These are phyloP conservation scores for Naja naja DNA, from an alignment of 2,113 vertebrate species.

Conservation along the genomic window DNA sequence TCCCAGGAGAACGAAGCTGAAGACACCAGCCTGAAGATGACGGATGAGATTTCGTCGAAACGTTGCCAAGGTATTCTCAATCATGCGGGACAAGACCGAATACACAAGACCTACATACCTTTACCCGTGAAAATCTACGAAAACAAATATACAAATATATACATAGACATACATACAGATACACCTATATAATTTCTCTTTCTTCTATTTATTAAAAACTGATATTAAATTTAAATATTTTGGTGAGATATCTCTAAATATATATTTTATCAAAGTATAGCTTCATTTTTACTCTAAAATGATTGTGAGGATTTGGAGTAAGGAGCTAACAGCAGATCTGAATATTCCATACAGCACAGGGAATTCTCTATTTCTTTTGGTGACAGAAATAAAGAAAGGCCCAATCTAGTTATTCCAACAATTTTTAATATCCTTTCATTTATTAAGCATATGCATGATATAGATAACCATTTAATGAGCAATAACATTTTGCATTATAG, in stretches of 20 bases:
- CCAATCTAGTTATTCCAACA: slow-evolving; percentile 2
- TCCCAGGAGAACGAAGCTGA: too few species aligned
- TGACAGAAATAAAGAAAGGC: slow-evolving; percentile 21
- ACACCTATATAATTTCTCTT: not conserved
- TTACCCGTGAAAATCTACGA: too few species aligned
- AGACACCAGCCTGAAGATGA: too few species aligned
- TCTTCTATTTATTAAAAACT: not conserved
- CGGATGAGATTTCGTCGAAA: too few species aligned
- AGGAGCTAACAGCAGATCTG: not conserved
- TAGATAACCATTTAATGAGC: slow-evolving; percentile 17
- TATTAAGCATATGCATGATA: not conserved
- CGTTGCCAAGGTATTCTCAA: too few species aligned
- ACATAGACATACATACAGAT: too few species aligned
- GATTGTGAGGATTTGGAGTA: not conserved
- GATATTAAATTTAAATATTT: not conserved
- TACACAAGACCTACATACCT: too few species aligned
- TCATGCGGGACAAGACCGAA: too few species aligned
- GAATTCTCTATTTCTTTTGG: slow-evolving; percentile 8
- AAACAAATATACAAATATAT: too few species aligned
- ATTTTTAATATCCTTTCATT: not conserved
- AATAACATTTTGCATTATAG: not conserved
- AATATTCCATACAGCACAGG: not conserved
- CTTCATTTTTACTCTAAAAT: not conserved
- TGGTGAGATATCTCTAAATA: not conserved
- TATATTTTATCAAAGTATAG: not conserved